Base-by-base conservation (phyloP, 1,140 invertebrate genomes). In the Plectrocnemia conspersa region DNA sequence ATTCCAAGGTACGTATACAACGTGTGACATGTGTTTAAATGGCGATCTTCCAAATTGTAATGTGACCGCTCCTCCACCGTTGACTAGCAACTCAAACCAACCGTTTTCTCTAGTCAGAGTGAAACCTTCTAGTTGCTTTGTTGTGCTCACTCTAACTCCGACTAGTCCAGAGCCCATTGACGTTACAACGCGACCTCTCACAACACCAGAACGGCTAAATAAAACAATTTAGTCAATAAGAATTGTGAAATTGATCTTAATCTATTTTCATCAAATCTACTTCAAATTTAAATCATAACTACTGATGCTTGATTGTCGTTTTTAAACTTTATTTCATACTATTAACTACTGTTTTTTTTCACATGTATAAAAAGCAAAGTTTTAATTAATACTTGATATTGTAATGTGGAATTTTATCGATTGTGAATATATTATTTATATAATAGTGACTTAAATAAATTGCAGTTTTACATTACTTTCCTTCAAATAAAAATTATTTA, bases 21-120 rank as follows among this genome's bases (percentile, higher is more conserved):
- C 93, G 65, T 89, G 83, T n/a, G 82, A 88, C 58, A 91, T 86
- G 1, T 89, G 83, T 42, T 88, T 84, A 71, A 97, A 97, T 0
- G 93, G 93, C 27, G 90, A 86, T 53, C 94, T 79, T 45, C 94
- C 91, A 66, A 98, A 97, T 66, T 94, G 88, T 10, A 98, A 73
- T 0, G 89, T 96, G 0, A 98, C 91, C 0, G 93, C 91, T 0
- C 94, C 93, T 5, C 95, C 95, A 5, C 96, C 95, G 72, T 98
- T 98, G 11, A 98, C 94, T 64, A 98, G 79, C 3, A 99, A 80
- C 74, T 98, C 95, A 75, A 98, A 98, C 85, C 93, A 92, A 33
- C 90, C 90, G 64, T 92, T 89, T 61, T 91, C 88, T 58, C 89
- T 77, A 2, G 93, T 97, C 11, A 97, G 74, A 0, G 94, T 98